A percentile compares a stretch with the other conserved stretches of the same genome.
These are phyloP conservation scores for Threskiornis aethiopicus DNA, from an alignment of 2,797 vertebrate genomes.

Conservation along the genomic window DNA sequence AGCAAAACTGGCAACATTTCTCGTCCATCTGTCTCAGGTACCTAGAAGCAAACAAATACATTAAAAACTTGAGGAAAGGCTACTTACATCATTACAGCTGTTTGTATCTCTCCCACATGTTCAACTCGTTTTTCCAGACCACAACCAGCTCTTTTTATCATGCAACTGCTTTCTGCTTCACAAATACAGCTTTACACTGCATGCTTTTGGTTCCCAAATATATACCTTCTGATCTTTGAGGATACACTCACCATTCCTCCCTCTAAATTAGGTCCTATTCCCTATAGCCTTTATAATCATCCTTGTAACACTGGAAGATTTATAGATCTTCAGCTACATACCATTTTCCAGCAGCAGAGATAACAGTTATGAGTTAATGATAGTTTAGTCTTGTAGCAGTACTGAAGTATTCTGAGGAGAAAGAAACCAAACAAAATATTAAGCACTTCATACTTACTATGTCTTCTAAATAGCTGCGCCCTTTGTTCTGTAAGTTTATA, in stretches of 20 bases:
- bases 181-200: not conserved
- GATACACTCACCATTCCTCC: not conserved
- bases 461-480: not conserved
- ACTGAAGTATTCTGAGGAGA: constrained; percentile 73
- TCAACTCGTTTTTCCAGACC: not conserved
- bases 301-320: not conserved
- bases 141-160: not conserved
- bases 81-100: not conserved
- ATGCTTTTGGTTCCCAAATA: not conserved
- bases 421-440: not conserved
- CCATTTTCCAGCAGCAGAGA: constrained; percentile 78
- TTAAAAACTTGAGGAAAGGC: not conserved
- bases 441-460: not conserved
- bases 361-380: constrained; percentile 69
- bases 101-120: not conserved
- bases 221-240: not conserved
- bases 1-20: constrained; percentile 64
- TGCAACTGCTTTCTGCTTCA: not conserved
- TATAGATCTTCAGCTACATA: constrained; percentile 50
- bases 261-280: not conserved
- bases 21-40: constrained; percentile 24
- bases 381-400: constrained; percentile 72
- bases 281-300: not conserved
- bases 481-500: not conserved
- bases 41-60: constrained; percentile 54